Conservation (phyloP, 2,888 invertebrate species). For the Pheosia gnoma region DNA sequence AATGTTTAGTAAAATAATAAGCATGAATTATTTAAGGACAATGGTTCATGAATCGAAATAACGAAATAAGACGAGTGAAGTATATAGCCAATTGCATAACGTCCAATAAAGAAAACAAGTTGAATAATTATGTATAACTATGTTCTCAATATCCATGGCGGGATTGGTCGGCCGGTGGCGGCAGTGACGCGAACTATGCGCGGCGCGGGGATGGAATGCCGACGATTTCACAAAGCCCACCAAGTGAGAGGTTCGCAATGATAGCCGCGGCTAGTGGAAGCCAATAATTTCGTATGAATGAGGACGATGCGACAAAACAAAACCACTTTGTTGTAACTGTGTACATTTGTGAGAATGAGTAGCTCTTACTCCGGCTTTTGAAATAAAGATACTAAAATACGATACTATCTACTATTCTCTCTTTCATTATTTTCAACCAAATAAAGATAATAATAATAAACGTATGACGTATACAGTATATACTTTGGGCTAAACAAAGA, state of each 20-base stretch:
- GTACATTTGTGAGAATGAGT: background rate
- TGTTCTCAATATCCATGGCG: constrained; percentile 62
- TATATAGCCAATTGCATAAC: constrained; percentile 47
- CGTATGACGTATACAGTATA: too few relatives aligned
- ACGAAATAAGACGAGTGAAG: constrained; percentile 35
- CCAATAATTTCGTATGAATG: constrained; percentile 71
- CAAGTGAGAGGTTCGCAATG: constrained; percentile 72
- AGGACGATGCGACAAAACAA: constrained; percentile 63
- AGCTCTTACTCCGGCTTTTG: too few relatives aligned
- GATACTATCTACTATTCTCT: too few relatives aligned
- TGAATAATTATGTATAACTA: constrained; percentile 52
- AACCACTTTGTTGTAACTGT: constrained; percentile 49
- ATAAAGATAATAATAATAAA: too few relatives aligned
- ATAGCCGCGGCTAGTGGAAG: constrained; percentile 61
- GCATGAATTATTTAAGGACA: background rate
- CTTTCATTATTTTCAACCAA: too few relatives aligned
- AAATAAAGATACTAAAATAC: background rate
- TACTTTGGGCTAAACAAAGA: too few relatives aligned
- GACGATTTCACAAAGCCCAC: constrained; percentile 74
- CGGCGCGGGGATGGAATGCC: constrained; percentile 66
- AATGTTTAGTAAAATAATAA: too few relatives aligned
- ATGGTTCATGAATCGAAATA: constrained; percentile 38
- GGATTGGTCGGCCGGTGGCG: constrained; percentile 56
- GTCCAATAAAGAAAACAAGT: constrained; percentile 52
- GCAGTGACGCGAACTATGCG: constrained; percentile 67